phyloP scores from a whole-genome alignment of 1,140 invertebrate genomes.

The Diplogasteroides magnus region DNA sequence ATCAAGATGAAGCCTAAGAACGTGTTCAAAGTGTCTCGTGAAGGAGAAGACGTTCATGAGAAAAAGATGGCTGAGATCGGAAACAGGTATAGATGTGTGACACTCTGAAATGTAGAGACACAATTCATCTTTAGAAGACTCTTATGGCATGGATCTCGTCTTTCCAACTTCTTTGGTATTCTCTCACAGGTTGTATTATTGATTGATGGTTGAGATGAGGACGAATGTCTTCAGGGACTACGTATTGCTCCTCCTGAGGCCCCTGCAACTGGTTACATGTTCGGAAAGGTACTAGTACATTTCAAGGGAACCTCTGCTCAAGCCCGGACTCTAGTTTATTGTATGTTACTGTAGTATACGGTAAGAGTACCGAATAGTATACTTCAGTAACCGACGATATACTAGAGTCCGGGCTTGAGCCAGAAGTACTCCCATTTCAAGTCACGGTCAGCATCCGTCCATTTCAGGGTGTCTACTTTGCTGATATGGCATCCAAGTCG shows the following conservation, averaged over 20 bases:
- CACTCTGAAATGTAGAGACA: conserved; percentile 64
- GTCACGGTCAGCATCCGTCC: too few relatives aligned
- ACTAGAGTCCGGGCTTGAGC: too few relatives aligned
- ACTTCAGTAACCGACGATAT: too few relatives aligned
- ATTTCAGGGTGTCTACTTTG: conserved; percentile 72
- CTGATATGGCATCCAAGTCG: conserved; percentile 95
- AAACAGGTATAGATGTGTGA: conserved; percentile 29
- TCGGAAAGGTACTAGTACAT: conserved; percentile 64
- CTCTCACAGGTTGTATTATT: too few relatives aligned
- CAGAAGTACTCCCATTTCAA: too few relatives aligned
- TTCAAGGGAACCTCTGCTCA: too few relatives aligned
- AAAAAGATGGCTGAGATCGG: conserved; percentile 66
- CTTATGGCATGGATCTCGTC: conserved; percentile 90
- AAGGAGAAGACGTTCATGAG: conserved; percentile 72
- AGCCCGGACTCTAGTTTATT: too few relatives aligned
- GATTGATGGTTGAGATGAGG: too few relatives aligned
- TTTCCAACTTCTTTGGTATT: conserved; percentile 91
- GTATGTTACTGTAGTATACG: too few relatives aligned
- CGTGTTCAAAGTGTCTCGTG: conserved; percentile 67
- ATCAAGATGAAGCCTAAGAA: conserved; percentile 71
- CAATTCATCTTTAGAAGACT: conserved; percentile 74
- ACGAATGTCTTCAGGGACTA: too few relatives aligned
- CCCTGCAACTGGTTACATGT: conserved; percentile 88
- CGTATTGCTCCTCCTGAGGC: conserved; percentile 90
- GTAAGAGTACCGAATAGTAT: too few relatives aligned